Conservation (phyloP, 2,797 vertebrate species). For the Dendrocincla fuliginosa region DNA sequence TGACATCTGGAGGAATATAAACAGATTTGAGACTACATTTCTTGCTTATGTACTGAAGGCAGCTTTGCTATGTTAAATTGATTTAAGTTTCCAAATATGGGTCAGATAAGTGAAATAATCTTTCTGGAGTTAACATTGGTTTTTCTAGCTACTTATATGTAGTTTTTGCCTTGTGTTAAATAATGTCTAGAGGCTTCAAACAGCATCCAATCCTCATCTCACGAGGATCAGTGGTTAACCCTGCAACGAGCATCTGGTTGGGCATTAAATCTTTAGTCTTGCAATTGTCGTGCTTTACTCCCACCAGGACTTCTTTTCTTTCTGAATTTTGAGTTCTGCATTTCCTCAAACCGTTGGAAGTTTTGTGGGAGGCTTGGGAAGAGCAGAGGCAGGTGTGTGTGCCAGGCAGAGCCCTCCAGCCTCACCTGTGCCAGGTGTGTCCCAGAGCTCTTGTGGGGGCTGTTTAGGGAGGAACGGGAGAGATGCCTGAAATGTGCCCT, state of each 20-base stretch:
- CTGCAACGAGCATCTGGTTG: background rate
- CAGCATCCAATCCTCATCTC: background rate
- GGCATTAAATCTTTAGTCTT: background rate
- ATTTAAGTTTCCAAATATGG: conserved; percentile 6
- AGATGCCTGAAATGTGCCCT: background rate
- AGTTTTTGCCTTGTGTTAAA: background rate
- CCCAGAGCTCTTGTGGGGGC: accelerated
- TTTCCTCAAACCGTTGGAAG: background rate
- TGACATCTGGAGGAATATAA: conserved; percentile 60
- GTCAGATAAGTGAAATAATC: conserved; percentile 24
- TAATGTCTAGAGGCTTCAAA: background rate
- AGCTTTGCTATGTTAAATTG: background rate
- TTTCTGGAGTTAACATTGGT: background rate
- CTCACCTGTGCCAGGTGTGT: background rate
- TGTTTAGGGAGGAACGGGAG: background rate
- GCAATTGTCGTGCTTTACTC: background rate
- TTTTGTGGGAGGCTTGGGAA: background rate
- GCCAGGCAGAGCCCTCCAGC: background rate
- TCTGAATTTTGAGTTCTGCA: background rate
- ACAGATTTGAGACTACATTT: conserved; percentile 53
- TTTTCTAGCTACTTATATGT: background rate
- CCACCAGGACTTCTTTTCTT: background rate
- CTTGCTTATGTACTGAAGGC: background rate
- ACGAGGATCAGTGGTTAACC: background rate
- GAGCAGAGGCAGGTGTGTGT: background rate